A percentile compares a stretch with the other conserved stretches of the same genome.
phyloP scores from a whole-genome alignment of 2,113 vertebrate genomes.

The Machaerirhynchus nigripectus region DNA sequence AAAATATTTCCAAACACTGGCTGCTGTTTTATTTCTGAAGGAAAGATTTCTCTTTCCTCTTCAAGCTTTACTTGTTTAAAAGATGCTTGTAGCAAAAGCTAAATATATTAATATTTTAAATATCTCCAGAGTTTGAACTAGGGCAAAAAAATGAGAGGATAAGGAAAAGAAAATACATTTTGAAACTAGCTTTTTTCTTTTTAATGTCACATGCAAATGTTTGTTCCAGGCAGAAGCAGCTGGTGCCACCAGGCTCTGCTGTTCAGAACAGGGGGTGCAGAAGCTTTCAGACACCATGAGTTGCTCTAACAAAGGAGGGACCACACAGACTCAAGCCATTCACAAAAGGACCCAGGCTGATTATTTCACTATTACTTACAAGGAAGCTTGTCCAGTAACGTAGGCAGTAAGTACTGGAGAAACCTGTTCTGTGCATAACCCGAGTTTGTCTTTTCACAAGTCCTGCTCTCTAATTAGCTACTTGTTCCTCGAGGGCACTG shows the following conservation, averaged over 20 bases:
- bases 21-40: slow-evolving; percentile 49
- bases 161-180: slow-evolving; percentile 40
- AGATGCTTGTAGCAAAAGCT: slow-evolving; percentile 6
- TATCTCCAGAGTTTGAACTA: not conserved
- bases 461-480: slow-evolving; percentile 60
- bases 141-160: not conserved
- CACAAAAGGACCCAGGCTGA: slow-evolving; percentile 63
- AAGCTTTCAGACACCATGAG: slow-evolving; percentile 59
- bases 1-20: slow-evolving; percentile 65
- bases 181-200: slow-evolving; percentile 6
- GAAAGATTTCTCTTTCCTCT: slow-evolving; percentile 12
- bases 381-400: slow-evolving; percentile 46
- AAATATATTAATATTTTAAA: not conserved
- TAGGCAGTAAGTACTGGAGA: slow-evolving; percentile 61
- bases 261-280: slow-evolving; percentile 49
- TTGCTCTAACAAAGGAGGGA: slow-evolving; percentile 67
- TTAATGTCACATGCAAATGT: slow-evolving; percentile 46
- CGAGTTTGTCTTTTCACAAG: slow-evolving; percentile 45
- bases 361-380: slow-evolving; percentile 66
- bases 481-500: slow-evolving; percentile 50
- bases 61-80: slow-evolving; percentile 17
- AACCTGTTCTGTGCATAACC: slow-evolving; percentile 62
- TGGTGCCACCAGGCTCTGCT: slow-evolving; percentile 63
- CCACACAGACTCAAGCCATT: slow-evolving; percentile 67
- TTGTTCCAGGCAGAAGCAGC: slow-evolving; percentile 61